Evolutionary conservation across 2,113 vertebrate species (phyloP), one percentile per base, ranked within the genome.

Genomic region (Muscicapa adusta): DNA sequence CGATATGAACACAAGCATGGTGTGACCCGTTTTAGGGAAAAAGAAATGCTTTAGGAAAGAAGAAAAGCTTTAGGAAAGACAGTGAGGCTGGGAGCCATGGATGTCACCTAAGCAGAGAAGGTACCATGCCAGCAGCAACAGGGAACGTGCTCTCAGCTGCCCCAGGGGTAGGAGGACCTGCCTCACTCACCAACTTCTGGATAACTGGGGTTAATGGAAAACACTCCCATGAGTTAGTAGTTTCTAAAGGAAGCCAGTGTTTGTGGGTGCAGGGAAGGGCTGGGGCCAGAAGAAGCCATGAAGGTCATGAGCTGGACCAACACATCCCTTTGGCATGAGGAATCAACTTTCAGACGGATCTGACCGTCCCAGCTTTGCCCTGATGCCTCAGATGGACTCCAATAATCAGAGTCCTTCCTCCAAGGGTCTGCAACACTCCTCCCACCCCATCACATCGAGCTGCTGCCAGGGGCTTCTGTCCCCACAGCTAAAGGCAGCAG

Each of bases 381-480:
- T 6, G 24, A 19, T 31, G 47, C 33, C 76, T 68, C 62, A 54
- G 22, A 36, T 3, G 56, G 31, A 31, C 48, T 48, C 48, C 33
- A 51, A 22, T n/a, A 3, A 53, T 7, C 62, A 48, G 34, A 83
- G 22, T 28, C 26, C 48, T 48, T 62, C 34, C 18, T 33, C 48
- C 42, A 11, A 36, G 40, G 8, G 5, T 36, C 34, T 19, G 23
- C 31, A 47, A 13, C 5, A 38, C 14, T 29, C 28, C 5, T 20
- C 40, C 36, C 62, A 40, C 18, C 42, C 58, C 36, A 28, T 1
- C 33, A 4, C 18, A 15, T n/a, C 0, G 0, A 12, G 43, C 25
- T 1, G 0, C 6, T 29, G 38, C 36, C 50, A 36, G 40, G 4
- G 16, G 19, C 5, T 8, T 57, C 85, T n/a, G 16, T 17, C 47